These are phyloP conservation scores for Psittacula cyanocephala DNA, from an alignment of 2,113 vertebrate species.

Conservation along the genomic window DNA sequence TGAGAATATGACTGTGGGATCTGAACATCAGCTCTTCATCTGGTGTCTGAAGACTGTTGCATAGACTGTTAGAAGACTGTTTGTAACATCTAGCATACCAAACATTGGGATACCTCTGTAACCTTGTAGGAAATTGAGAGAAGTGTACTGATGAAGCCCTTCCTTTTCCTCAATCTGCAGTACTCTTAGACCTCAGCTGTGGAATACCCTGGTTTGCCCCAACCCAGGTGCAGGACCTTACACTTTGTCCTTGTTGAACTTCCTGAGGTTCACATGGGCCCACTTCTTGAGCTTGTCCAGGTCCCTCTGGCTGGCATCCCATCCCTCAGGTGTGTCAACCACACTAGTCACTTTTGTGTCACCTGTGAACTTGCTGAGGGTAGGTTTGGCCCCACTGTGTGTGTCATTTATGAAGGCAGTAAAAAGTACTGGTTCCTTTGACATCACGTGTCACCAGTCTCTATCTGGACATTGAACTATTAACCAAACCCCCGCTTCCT, in stretches of 20 bases:
- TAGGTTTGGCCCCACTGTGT: neutral
- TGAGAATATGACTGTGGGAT: neutral
- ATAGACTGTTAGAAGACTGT: neutral
- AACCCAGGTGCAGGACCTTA: neutral
- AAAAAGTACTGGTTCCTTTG: neutral
- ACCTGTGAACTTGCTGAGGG: neutral
- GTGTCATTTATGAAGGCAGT: neutral
- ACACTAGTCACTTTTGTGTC: neutral
- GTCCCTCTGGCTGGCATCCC: neutral
- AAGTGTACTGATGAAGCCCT: neutral
- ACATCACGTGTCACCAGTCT: neutral
- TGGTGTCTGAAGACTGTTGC: neutral
- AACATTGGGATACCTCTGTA: neutral
- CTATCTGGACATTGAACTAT: neutral
- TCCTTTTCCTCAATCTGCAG: neutral
- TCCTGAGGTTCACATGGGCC: neutral
- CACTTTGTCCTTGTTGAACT: neutral
- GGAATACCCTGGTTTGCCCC: accelerated
- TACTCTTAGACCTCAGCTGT: neutral
- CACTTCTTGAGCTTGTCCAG: neutral
- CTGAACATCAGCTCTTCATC: neutral
- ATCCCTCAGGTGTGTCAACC: neutral
- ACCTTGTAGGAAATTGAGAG: neutral
- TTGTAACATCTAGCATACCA: neutral
- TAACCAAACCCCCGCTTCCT: neutral